These are phyloP conservation scores for Neodiprion fabricii DNA, from an alignment of 1,140 invertebrate species.

Conservation along the genomic window DNA sequence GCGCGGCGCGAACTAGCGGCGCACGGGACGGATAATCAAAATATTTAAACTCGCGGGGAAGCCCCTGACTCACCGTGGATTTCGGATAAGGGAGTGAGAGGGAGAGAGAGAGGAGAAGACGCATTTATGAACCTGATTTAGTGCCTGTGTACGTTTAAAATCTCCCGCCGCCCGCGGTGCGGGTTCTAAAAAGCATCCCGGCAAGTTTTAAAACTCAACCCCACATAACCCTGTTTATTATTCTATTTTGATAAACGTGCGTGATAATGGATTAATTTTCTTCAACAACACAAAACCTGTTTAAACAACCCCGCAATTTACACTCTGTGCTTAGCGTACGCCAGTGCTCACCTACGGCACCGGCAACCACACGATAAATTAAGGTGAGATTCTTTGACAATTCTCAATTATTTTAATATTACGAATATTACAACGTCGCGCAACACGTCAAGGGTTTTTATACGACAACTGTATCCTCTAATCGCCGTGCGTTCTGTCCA, in stretches of 20 bases:
- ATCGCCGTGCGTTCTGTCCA: too few species aligned
- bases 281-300: not conserved
- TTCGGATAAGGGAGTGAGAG: not conserved
- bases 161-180: constrained; percentile 31
- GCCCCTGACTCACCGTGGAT: not conserved
- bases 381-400: too few species aligned
- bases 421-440: too few species aligned
- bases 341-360: too few species aligned
- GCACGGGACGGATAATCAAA: constrained; percentile 6
- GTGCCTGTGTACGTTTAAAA: constrained; percentile 19
- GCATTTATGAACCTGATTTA: constrained; percentile 33
- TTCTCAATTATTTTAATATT: too few species aligned
- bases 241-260: not conserved
- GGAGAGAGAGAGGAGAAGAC: constrained; percentile 5
- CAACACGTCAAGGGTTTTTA: too few species aligned
- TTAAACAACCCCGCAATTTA: too few species aligned
- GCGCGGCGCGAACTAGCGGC: not conserved
- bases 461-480: too few species aligned
- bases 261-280: constrained; percentile 43
- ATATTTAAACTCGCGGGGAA: constrained; percentile 1
- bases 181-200: constrained; percentile 34
- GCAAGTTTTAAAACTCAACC: constrained; percentile 12
- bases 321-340: too few species aligned
- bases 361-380: too few species aligned
- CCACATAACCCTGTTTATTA: constrained; percentile 9